Evolutionary conservation across 2,797 vertebrate genomes (phyloP).

Genomic region (Cyprinodon diabolis): DNA sequence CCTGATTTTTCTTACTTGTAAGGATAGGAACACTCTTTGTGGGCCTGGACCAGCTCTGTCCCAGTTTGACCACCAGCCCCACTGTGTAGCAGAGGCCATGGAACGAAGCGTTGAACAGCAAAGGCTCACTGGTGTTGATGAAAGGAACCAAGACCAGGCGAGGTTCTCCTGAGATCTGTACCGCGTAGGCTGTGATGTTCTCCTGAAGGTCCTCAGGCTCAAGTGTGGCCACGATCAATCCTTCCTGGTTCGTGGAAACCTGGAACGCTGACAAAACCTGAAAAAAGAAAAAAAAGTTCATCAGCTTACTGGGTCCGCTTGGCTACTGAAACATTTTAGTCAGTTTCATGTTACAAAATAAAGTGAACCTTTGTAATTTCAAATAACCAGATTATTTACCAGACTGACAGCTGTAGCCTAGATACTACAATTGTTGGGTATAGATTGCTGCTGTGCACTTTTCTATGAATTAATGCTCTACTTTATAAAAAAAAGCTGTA

Average conservation of each 20-base stretch:
- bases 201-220: constrained; percentile 85
- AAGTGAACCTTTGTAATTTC: too few species aligned
- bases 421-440: too few species aligned
- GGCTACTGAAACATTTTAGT: too few species aligned
- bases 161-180: constrained; percentile 90
- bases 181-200: constrained; percentile 84
- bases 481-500: too few species aligned
- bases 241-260: constrained; percentile 82
- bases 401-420: too few species aligned
- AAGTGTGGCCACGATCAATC: constrained; percentile 81
- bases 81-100: constrained; percentile 91
- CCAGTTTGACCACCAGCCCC: constrained; percentile 84
- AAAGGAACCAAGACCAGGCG: constrained; percentile 88
- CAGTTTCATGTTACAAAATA: too few species aligned
- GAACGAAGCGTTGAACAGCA: constrained; percentile 87
- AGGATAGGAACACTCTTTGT: constrained; percentile 83
- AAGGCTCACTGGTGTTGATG: constrained; percentile 75
- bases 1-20: constrained; percentile 81
- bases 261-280: constrained; percentile 83
- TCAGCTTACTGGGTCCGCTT: background rate
- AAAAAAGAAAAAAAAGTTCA: background rate
- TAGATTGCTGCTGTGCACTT: too few species aligned
- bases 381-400: too few species aligned
- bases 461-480: too few species aligned
- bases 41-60: constrained; percentile 83